Conservation (phyloP, 64 coral and sea anemone genomes). For the Platygyra sinensis region DNA sequence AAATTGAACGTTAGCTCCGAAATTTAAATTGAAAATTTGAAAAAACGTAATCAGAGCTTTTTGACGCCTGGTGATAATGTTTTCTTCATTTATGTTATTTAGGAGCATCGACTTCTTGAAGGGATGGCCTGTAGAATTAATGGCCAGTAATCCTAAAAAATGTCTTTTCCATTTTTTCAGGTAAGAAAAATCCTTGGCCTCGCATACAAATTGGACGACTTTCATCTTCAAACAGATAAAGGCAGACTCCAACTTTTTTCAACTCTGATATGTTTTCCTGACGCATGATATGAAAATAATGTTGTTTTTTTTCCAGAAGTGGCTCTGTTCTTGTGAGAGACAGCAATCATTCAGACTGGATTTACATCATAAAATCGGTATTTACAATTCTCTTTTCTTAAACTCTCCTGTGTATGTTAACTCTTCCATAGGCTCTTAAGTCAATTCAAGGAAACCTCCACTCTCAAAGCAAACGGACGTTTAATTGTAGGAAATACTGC, state of each 20-base stretch:
- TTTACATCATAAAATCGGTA: conserved; percentile 98
- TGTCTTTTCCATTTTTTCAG: conserved; percentile 98
- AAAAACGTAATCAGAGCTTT: no score
- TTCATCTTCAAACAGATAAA: background rate
- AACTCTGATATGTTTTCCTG: background rate
- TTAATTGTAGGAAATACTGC: no score
- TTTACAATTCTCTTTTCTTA: background rate
- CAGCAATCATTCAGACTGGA: conserved; percentile 98
- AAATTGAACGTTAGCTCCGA: no score
- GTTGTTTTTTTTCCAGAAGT: conserved; percentile 49
- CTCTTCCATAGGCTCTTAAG: background rate
- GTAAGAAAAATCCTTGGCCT: conserved; percentile 20
- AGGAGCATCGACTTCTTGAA: conserved; percentile 91
- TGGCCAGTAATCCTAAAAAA: conserved; percentile 88
- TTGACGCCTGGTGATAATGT: no score
- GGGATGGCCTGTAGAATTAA: conserved; percentile 85
- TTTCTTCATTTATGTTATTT: background rate
- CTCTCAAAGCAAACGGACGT: no score
- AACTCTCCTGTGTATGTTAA: background rate
- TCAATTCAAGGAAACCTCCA: no score
- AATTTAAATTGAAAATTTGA: no score
- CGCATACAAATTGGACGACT: background rate
- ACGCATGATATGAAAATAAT: background rate
- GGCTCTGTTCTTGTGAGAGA: conserved; percentile 93
- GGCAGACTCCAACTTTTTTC: background rate